Conservation (phyloP, 2,113 vertebrate genomes). For the Conger conger region DNA sequence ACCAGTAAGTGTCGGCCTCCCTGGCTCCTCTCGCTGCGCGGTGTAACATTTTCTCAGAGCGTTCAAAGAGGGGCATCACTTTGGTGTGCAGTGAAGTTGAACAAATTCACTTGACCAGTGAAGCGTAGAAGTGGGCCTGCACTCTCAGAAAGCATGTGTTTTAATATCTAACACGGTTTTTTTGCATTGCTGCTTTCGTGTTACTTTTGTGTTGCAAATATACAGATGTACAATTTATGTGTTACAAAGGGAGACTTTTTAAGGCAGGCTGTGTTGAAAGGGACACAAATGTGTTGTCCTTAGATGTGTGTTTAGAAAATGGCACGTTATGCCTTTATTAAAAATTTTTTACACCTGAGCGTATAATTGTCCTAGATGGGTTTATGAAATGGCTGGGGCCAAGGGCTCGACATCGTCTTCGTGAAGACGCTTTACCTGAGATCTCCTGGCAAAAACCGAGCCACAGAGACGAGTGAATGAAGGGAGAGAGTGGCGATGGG, state of each 20-base stretch:
- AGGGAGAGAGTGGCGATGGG: slow-evolving; percentile 52
- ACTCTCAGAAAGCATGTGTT: no score
- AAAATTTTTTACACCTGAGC: no score
- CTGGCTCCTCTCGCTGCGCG: background rate
- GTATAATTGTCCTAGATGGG: background rate
- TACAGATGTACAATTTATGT: no score
- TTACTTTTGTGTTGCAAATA: no score
- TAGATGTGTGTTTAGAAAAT: no score
- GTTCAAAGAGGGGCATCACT: background rate
- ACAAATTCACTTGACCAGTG: background rate
- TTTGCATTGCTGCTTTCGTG: no score
- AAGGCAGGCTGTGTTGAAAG: no score
- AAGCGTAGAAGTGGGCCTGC: background rate
- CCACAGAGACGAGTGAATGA: background rate
- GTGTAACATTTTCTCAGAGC: background rate
- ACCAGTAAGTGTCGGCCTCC: slow-evolving; percentile 83
- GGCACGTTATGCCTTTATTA: no score
- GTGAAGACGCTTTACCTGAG: background rate
- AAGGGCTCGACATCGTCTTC: background rate
- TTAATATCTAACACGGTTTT: no score
- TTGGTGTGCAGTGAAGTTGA: background rate
- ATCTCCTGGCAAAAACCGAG: background rate
- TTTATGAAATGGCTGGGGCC: background rate
- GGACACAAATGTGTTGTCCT: no score
- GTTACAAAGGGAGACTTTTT: no score